Base-by-base conservation (phyloP, 2,113 vertebrate species). In the Talpa occidentalis region DNA sequence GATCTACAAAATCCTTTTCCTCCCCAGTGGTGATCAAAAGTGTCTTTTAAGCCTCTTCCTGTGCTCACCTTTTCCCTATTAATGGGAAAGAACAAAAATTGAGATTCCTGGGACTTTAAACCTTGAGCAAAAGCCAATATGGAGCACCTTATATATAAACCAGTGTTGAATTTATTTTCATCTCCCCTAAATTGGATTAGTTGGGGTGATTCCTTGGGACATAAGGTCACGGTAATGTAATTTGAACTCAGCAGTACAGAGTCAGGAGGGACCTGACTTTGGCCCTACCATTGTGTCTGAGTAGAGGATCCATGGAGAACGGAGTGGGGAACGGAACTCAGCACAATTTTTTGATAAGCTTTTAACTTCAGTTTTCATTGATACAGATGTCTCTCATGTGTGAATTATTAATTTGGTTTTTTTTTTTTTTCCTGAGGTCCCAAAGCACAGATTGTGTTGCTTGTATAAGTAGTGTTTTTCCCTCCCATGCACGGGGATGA, bases 391-490 rank as follows among this genome's bases (percentile, higher is more conserved):
- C 54, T 66, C 32, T 60, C 42, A n/a, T 11, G 4, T 0, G 4
- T 83, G 19, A 6, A 19, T 73, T n/a, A 64, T 69, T 85, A 26
- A 30, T 1, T 15, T 66, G 35, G 16, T 52, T 44, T 47, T 7
- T 92, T 66, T 52, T 52, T 44, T 47, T 7, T 92, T 66, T 88
- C 42, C 73, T 92, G 73, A 87, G 44, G 42, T 60, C 88, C 69
- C n/a, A 37, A 54, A 90, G 67, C 66, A 54, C 4, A 59, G 49
- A 47, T 0, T n/a, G 22, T 37, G 6, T 15, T 35, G 22, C 77
- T 28, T 26, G 19, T 19, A 10, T 47, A 47, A 35, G 52, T 1
- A 28, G 52, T 40, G 11, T 47, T 80, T 74, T 32, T 21, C 30
- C 16, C 84, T 19, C 30, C 17, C 12, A 1, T 6, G 5, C 32